Evolutionary conservation across 2,888 invertebrate genomes (phyloP).

Genomic region (Quadriops clusia): DNA sequence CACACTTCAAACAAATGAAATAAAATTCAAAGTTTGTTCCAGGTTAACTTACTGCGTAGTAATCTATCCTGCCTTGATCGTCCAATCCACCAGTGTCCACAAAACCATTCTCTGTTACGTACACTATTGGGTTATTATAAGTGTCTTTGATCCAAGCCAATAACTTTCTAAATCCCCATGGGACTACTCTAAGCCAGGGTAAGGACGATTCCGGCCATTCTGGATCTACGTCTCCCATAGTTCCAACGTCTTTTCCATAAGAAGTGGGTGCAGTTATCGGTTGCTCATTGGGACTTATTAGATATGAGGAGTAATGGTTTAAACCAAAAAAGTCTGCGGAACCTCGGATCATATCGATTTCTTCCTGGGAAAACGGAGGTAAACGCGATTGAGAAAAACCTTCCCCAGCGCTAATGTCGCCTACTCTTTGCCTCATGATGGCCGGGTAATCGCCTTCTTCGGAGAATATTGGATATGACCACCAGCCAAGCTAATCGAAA

Average conservation of each 20-base stretch:
- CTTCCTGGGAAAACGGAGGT: constrained; percentile 46
- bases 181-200: constrained; percentile 35
- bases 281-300: no score
- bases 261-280: constrained; percentile 5
- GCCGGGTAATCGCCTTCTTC: constrained; percentile 51
- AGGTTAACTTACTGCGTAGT: constrained; percentile 24
- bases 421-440: constrained; percentile 47
- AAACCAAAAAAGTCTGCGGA: constrained; percentile 62
- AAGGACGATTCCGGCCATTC: constrained; percentile 4
- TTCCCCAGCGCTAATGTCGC: constrained; percentile 43
- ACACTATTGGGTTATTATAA: constrained; percentile 44
- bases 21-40: no score
- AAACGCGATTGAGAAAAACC: constrained; percentile 47
- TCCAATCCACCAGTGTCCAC: constrained; percentile 37
- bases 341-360: constrained; percentile 45
- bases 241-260: constrained; percentile 3
- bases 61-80: constrained; percentile 39
- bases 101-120: constrained; percentile 50
- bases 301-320: constrained; percentile 52
- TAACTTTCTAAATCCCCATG: constrained; percentile 51
- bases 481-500: constrained; percentile 52
- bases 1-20: not conserved
- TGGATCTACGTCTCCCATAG: not conserved
- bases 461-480: constrained; percentile 53
- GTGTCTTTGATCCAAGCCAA: constrained; percentile 48